Evolutionary conservation across 2,797 vertebrate species (phyloP).

Genomic region (Trachops cirrhosus): DNA sequence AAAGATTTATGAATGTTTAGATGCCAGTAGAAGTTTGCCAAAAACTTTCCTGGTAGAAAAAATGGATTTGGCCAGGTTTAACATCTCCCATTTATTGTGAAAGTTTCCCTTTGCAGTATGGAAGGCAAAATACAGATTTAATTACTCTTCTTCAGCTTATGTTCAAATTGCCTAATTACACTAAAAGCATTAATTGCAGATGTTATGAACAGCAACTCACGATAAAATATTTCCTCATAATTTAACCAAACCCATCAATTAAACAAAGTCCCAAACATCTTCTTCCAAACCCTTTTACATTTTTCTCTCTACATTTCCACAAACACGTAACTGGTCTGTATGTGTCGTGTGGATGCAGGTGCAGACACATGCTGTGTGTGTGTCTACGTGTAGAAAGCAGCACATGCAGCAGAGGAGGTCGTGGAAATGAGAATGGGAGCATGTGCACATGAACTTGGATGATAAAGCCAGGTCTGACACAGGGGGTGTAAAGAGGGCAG

Average conservation of each 20-base stretch:
- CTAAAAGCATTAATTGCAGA: slow-evolving; percentile 51
- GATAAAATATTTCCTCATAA: slow-evolving; percentile 42
- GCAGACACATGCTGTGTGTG: background rate
- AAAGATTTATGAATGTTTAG: slow-evolving; percentile 33
- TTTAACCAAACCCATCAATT: slow-evolving; percentile 32
- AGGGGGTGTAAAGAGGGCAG: background rate
- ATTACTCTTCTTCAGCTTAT: slow-evolving; percentile 45
- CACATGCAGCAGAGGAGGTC: background rate
- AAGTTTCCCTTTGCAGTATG: slow-evolving; percentile 42
- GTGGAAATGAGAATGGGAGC: background rate
- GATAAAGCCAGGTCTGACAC: background rate
- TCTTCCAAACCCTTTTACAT: background rate
- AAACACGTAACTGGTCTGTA: background rate
- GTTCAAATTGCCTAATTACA: slow-evolving; percentile 43
- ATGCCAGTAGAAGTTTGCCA: slow-evolving; percentile 44
- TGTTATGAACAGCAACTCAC: background rate
- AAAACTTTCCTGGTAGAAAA: slow-evolving; percentile 13
- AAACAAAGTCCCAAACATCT: background rate
- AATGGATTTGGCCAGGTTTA: slow-evolving; percentile 42
- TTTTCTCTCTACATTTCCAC: background rate
- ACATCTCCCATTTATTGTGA: slow-evolving; percentile 33
- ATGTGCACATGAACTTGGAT: background rate
- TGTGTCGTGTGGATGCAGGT: background rate
- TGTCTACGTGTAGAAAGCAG: background rate
- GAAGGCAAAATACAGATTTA: slow-evolving; percentile 58